These are phyloP conservation scores for Teleopsis dalmanni DNA, from an alignment of 1,140 invertebrate species.

Conservation along the genomic window DNA sequence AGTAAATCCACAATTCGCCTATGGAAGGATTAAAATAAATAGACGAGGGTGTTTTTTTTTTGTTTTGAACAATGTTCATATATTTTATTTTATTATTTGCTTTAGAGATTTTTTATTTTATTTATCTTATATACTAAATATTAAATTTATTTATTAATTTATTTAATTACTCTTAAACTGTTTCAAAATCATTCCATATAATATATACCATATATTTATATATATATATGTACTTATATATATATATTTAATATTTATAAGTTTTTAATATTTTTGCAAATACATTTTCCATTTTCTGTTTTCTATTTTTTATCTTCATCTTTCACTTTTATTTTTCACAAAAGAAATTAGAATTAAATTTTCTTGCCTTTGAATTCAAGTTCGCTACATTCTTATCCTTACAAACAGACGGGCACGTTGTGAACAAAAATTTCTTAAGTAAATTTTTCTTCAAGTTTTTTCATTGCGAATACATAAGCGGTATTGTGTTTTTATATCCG, in stretches of 20 bases:
- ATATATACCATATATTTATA: background rate
- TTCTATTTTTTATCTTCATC: slow-evolving; percentile 1
- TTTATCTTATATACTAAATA: background rate
- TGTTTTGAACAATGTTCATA: slow-evolving; percentile 10
- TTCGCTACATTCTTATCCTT: background rate
- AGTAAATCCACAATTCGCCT: no score
- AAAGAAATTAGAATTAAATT: no score
- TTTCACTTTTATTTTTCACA: slow-evolving; percentile 7
- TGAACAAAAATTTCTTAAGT: no score
- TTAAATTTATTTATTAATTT: background rate
- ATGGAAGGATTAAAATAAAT: background rate
- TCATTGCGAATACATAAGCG: no score
- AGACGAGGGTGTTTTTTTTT: background rate
- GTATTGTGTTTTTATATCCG: no score
- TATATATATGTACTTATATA: background rate
- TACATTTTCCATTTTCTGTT: slow-evolving; percentile 4
- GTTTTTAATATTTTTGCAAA: slow-evolving; percentile 1
- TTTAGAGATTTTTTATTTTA: slow-evolving; percentile 4
- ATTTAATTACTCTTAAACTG: background rate
- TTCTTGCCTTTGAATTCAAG: slow-evolving; percentile 1
- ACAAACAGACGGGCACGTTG: no score
- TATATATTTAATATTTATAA: background rate
- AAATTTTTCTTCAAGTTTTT: no score
- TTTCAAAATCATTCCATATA: background rate
- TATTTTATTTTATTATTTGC: slow-evolving; percentile 3